These are phyloP conservation scores for Myopa testacea DNA, from an alignment of 2,888 invertebrate genomes.

Conservation along the genomic window DNA sequence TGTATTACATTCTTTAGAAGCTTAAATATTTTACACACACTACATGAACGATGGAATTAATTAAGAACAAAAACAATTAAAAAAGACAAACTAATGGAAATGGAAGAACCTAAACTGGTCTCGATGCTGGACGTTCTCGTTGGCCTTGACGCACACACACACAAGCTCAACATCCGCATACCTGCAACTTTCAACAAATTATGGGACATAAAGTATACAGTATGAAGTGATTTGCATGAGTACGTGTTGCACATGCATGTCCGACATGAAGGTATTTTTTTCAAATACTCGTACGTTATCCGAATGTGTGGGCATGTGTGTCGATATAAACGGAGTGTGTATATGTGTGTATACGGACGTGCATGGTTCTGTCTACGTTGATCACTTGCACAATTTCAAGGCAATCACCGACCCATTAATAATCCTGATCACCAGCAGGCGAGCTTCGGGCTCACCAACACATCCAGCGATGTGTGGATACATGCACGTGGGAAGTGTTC, in stretches of 20 bases:
- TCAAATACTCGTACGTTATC: too few relatives aligned
- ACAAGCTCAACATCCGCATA: neutral
- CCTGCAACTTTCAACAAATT: neutral
- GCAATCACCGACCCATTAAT: slow-evolving; percentile 2
- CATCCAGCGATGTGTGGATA: neutral
- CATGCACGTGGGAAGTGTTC: neutral
- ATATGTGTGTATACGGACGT: neutral
- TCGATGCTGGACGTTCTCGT: neutral
- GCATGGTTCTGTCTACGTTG: neutral
- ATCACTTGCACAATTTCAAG: slow-evolving; percentile 4
- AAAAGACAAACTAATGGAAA: too few relatives aligned
- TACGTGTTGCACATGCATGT: too few relatives aligned
- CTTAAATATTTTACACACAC: neutral
- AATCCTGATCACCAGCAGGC: slow-evolving; percentile 3
- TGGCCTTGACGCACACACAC: neutral
- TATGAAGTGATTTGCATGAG: too few relatives aligned
- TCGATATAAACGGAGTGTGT: neutral
- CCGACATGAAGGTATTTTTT: too few relatives aligned
- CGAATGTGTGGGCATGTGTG: too few relatives aligned
- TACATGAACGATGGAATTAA: neutral
- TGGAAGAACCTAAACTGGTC: too few relatives aligned
- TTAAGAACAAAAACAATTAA: neutral
- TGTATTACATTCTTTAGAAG: neutral
- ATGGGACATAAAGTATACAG: too few relatives aligned
- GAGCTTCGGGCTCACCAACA: neutral